A percentile compares a stretch with the other conserved stretches of the same genome.
These are phyloP conservation scores for Acrobasis suavella DNA, from an alignment of 2,888 invertebrate species.

Conservation along the genomic window DNA sequence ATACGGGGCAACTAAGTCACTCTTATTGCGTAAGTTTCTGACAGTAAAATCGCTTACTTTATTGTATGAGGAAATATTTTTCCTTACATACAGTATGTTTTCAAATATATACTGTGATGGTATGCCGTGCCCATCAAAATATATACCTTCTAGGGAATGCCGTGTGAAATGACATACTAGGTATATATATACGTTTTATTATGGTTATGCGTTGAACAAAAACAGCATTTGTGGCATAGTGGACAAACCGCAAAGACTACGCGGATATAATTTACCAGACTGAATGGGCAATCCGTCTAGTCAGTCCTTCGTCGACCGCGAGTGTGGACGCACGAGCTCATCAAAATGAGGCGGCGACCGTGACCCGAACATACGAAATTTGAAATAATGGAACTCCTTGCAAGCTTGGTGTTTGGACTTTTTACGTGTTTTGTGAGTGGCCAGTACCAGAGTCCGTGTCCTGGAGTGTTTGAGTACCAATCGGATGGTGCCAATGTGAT, in stretches of 20 bases:
- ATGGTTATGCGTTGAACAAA: neutral
- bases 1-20: too few species aligned
- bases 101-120: too few species aligned
- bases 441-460: constrained; percentile 33
- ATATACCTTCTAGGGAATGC: neutral
- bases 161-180: neutral
- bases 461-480: constrained; percentile 32
- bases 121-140: too few species aligned
- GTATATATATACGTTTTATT: neutral
- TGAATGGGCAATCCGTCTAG: constrained; percentile 18
- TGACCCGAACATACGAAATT: constrained; percentile 4
- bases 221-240: constrained; percentile 7
- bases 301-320: constrained; percentile 29
- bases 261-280: constrained; percentile 12
- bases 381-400: constrained; percentile 9
- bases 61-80: too few species aligned
- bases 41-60: too few species aligned
- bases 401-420: constrained; percentile 22
- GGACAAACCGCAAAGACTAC: constrained; percentile 21
- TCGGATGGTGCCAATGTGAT: constrained; percentile 26
- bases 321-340: constrained; percentile 27
- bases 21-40: too few species aligned
- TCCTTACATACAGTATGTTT: too few species aligned
- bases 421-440: constrained; percentile 23
- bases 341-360: constrained; percentile 28